These are phyloP conservation scores for Toxotes lorentzi DNA, from an alignment of 2,797 vertebrate species.

Conservation along the genomic window DNA sequence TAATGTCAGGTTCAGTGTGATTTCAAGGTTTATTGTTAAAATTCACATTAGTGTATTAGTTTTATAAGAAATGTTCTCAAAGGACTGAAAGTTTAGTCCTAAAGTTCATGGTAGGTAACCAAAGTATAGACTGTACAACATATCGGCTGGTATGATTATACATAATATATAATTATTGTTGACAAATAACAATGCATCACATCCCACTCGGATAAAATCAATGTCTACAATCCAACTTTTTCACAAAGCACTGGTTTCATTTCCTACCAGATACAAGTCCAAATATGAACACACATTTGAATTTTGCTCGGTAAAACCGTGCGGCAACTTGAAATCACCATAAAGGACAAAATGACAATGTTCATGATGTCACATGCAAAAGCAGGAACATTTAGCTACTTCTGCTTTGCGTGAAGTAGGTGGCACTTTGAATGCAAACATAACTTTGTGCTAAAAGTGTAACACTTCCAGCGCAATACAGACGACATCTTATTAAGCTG, in stretches of 20 bases:
- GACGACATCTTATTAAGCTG: slow-evolving; percentile 31
- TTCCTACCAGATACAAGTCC: neutral
- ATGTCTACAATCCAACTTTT: neutral
- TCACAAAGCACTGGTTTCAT: neutral
- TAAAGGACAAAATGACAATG: slow-evolving; percentile 35
- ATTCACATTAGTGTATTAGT: neutral
- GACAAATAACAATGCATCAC: slow-evolving; percentile 1
- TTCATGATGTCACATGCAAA: neutral
- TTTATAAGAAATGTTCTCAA: slow-evolving; percentile 3
- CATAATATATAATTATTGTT: slow-evolving; percentile 18
- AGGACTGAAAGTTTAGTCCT: neutral
- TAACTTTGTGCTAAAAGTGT: slow-evolving; percentile 32
- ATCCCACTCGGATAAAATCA: slow-evolving; percentile 1
- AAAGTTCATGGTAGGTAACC: slow-evolving; percentile 3
- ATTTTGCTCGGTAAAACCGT: neutral
- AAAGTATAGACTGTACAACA: neutral
- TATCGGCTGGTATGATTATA: slow-evolving; percentile 1
- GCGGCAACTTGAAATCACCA: neutral
- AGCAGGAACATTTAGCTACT: slow-evolving; percentile 25
- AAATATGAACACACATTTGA: neutral
- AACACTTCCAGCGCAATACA: neutral
- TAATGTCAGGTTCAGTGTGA: slow-evolving; percentile 6
- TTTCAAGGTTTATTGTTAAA: slow-evolving; percentile 11
- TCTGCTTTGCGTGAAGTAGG: slow-evolving; percentile 39
- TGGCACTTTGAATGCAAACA: slow-evolving; percentile 33